Conservation (phyloP, 2,888 invertebrate species). For the Rhagonycha fulva region DNA sequence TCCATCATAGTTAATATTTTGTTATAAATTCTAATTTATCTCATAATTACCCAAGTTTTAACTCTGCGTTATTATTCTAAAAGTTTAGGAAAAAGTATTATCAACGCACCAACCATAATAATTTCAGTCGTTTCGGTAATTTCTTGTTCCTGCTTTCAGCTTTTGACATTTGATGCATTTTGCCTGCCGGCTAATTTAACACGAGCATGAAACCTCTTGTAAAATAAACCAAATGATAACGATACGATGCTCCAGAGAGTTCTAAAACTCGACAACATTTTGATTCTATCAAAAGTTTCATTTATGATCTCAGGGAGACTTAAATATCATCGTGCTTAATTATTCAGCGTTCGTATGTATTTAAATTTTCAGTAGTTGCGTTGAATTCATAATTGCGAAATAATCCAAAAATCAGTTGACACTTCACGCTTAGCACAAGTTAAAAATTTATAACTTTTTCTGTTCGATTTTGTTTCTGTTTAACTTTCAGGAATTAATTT, state of each 20-base stretch:
- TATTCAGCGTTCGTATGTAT: slow-evolving; percentile 7
- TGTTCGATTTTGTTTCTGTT: not conserved
- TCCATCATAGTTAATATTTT: not conserved
- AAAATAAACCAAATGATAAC: slow-evolving; percentile 26
- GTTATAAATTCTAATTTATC: not conserved
- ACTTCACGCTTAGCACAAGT: slow-evolving; percentile 5
- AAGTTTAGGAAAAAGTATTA: not conserved
- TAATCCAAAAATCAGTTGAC: slow-evolving; percentile 7
- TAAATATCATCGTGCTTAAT: slow-evolving; percentile 4
- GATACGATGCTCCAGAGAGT: slow-evolving; percentile 18
- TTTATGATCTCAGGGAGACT: slow-evolving; percentile 16
- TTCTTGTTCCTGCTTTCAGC: slow-evolving; percentile 3
- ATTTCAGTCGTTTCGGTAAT: not conserved
- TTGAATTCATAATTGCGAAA: slow-evolving; percentile 12
- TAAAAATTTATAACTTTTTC: slow-evolving; percentile 15
- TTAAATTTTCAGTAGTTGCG: slow-evolving; percentile 7
- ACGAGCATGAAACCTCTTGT: slow-evolving; percentile 19
- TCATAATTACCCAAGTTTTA: not conserved
- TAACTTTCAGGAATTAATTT: not conserved
- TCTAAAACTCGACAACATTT: slow-evolving; percentile 17
- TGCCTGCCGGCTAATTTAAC: slow-evolving; percentile 24
- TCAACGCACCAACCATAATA: not conserved
- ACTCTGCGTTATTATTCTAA: not conserved
- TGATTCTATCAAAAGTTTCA: slow-evolving; percentile 10
- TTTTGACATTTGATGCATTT: slow-evolving; percentile 18